Conservation (phyloP, 2,888 invertebrate species). For the Dynastes maya region DNA sequence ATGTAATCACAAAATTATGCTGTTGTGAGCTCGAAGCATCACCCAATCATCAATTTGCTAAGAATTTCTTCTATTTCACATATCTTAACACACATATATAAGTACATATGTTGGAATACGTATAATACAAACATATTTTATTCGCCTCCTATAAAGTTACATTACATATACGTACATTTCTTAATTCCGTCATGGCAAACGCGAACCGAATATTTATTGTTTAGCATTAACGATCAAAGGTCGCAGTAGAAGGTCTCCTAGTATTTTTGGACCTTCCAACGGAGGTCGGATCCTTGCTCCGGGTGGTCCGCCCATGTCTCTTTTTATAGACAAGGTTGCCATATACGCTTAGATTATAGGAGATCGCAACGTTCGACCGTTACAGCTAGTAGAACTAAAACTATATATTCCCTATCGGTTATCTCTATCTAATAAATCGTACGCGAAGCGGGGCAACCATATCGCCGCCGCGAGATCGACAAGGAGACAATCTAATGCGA, state of each 20-base stretch:
- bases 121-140: too few relatives aligned
- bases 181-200: slow-evolving; percentile 34
- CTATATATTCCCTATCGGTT: not conserved
- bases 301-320: slow-evolving; percentile 51
- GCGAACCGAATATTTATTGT: slow-evolving; percentile 39
- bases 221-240: slow-evolving; percentile 44
- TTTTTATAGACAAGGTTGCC: slow-evolving; percentile 40
- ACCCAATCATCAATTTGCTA: too few relatives aligned
- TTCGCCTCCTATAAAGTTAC: too few relatives aligned
- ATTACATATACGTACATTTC: slow-evolving; percentile 10
- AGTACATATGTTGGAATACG: too few relatives aligned
- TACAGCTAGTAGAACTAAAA: not conserved
- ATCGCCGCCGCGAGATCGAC: not conserved
- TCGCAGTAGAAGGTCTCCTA: slow-evolving; percentile 49
- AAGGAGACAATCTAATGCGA: slow-evolving; percentile 18
- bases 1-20: too few relatives aligned
- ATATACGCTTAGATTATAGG: slow-evolving; percentile 36
- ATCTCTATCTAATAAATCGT: slow-evolving; percentile 36
- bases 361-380: slow-evolving; percentile 24
- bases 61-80: too few relatives aligned
- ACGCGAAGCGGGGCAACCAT: not conserved
- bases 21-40: too few relatives aligned
- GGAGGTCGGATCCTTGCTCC: slow-evolving; percentile 53
- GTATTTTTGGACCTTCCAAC: slow-evolving; percentile 53
- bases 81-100: too few relatives aligned